phyloP scores from a whole-genome alignment of 2,113 vertebrate species.

The Thamnophis sirtalis region DNA sequence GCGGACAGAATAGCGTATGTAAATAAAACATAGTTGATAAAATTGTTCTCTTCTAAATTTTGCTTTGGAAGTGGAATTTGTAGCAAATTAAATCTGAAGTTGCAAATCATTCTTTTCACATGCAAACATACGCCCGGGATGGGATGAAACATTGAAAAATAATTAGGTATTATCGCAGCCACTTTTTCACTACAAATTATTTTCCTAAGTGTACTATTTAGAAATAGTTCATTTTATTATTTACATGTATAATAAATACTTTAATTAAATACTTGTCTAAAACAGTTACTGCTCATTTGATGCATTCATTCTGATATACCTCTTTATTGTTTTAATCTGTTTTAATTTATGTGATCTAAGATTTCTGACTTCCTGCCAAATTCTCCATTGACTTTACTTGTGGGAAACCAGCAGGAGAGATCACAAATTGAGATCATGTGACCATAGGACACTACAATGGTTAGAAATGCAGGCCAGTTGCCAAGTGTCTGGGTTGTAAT shows the following conservation, averaged over 20 bases:
- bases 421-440: not conserved
- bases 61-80: not conserved
- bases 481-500: not conserved
- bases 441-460: not conserved
- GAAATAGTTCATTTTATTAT: not conserved
- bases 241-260: not conserved
- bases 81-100: not conserved
- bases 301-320: not conserved
- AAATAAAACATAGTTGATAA: not conserved
- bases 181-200: not conserved
- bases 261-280: not conserved
- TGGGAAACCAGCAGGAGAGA: not conserved
- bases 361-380: not conserved
- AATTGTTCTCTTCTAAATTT: not conserved
- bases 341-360: not conserved
- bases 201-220: not conserved
- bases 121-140: not conserved
- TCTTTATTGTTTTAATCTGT: not conserved
- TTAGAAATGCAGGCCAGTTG: not conserved
- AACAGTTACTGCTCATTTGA: not conserved
- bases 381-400: not conserved
- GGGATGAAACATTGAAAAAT: not conserved
- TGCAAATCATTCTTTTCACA: not conserved
- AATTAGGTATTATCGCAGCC: not conserved
- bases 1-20: not conserved